Percentiles rank a stretch among this genome's conserved stretches.
phyloP scores from a whole-genome alignment of 2,797 vertebrate genomes.

The Megalops cyprinoides region DNA sequence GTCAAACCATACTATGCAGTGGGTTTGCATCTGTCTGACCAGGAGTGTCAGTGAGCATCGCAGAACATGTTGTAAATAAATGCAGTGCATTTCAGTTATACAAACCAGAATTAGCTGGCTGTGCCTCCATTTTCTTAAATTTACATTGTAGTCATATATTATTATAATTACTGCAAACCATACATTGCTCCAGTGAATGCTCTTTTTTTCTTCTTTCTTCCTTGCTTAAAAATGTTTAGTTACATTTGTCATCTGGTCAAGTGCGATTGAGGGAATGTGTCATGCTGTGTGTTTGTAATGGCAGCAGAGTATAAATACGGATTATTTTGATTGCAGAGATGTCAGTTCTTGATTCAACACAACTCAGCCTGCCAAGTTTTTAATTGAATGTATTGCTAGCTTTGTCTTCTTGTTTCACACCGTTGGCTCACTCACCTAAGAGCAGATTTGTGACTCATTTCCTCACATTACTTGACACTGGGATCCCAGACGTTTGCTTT shows the following conservation, averaged over 20 bases:
- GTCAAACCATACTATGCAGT: neutral
- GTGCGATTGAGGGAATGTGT: neutral
- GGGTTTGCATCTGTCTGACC: neutral
- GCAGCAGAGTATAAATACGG: slow-evolving; percentile 48
- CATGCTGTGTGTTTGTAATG: slow-evolving; percentile 29
- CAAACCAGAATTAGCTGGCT: neutral
- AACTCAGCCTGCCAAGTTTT: neutral
- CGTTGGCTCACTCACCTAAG: neutral
- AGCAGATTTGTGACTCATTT: neutral
- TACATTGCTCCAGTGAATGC: no score
- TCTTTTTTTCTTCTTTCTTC: neutral
- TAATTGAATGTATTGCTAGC: neutral
- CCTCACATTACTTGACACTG: slow-evolving; percentile 18
- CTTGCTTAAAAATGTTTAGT: neutral
- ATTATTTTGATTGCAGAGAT: slow-evolving; percentile 3
- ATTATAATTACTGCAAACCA: no score
- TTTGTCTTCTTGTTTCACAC: neutral
- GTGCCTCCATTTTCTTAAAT: neutral
- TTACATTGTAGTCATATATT: no score
- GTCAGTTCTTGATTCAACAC: neutral
- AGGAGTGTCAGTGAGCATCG: neutral
- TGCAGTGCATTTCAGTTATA: neutral
- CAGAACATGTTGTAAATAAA: no score
- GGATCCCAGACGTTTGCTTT: neutral
- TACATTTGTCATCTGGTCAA: neutral